Percentiles rank a stretch among this genome's conserved stretches.
Conservation (phyloP, 2,113 vertebrate genomes). For the Donacobius atricapilla region DNA sequence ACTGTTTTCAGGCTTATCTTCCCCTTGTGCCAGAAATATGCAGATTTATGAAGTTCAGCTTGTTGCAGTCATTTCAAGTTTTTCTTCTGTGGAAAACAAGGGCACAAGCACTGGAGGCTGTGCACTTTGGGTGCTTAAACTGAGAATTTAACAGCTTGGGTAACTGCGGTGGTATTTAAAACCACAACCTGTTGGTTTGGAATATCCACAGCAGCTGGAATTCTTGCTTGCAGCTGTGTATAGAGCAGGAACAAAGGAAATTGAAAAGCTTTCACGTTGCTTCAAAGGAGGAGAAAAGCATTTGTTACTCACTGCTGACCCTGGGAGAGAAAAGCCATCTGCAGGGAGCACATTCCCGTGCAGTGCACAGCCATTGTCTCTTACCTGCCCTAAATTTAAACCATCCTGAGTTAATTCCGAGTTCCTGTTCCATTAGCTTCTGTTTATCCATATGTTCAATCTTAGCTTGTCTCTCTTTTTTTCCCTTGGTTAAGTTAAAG, state of each 20-base stretch:
- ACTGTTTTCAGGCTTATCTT: slow-evolving; percentile 35
- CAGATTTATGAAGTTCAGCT: slow-evolving; percentile 43
- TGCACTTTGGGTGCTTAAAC: background rate
- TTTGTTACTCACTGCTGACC: slow-evolving; percentile 44
- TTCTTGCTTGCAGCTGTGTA: slow-evolving; percentile 24
- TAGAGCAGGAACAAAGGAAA: slow-evolving; percentile 47
- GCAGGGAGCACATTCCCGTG: slow-evolving; percentile 1
- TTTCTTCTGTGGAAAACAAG: background rate
- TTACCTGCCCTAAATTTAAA: slow-evolving; percentile 60
- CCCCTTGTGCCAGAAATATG: slow-evolving; percentile 16
- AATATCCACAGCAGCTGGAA: slow-evolving; percentile 37
- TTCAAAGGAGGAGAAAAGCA: slow-evolving; percentile 31
- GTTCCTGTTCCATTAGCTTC: slow-evolving; percentile 56
- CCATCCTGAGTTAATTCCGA: slow-evolving; percentile 1
- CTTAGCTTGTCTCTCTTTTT: background rate
- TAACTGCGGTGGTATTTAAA: background rate
- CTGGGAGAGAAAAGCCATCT: slow-evolving; percentile 38
- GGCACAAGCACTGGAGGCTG: background rate
- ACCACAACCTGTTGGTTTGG: slow-evolving; percentile 45
- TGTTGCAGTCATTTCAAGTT: background rate
- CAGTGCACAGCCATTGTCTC: background rate
- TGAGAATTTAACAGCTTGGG: background rate
- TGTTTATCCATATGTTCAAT: slow-evolving; percentile 51
- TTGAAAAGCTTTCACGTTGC: slow-evolving; percentile 29
- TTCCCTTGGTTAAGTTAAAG: slow-evolving; percentile 39